These are phyloP conservation scores for Ptychobarbus kaznakovi DNA, from an alignment of 2,797 vertebrate species.

Conservation along the genomic window DNA sequence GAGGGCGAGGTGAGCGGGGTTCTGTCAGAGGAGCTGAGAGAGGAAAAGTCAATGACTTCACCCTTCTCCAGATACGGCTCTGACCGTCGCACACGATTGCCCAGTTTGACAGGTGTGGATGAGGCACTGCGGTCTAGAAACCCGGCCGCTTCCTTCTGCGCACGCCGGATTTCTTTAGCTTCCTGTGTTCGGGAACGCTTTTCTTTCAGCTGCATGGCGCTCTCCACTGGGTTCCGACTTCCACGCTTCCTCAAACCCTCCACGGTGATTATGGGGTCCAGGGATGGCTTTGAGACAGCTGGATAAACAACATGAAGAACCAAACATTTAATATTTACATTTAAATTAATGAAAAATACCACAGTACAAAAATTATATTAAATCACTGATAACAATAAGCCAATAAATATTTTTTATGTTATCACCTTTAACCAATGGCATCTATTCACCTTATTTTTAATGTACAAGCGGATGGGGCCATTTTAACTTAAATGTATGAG, in stretches of 20 bases:
- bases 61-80: constrained; percentile 91
- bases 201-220: constrained; percentile 96
- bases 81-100: constrained; percentile 77
- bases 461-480: too few relatives aligned
- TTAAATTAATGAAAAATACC: neutral
- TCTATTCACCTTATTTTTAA: too few relatives aligned
- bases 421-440: too few relatives aligned
- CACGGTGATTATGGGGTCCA: constrained; percentile 92
- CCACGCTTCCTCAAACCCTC: constrained; percentile 91
- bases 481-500: too few relatives aligned
- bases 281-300: constrained; percentile 79
- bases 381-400: neutral
- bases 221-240: constrained; percentile 89
- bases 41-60: constrained; percentile 95
- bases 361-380: neutral
- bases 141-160: constrained; percentile 90
- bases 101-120: constrained; percentile 88
- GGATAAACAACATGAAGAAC: neutral
- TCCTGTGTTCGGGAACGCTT: constrained; percentile 95
- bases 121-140: constrained; percentile 84
- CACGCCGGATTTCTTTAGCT: constrained; percentile 94
- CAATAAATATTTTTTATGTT: neutral
- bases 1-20: constrained; percentile 94
- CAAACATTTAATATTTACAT: neutral
- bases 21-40: constrained; percentile 92